Evolutionary conservation across 2,113 vertebrate genomes (phyloP), one percentile per base, ranked within the genome.

Genomic region (Ornithorhynchus anatinus): DNA sequence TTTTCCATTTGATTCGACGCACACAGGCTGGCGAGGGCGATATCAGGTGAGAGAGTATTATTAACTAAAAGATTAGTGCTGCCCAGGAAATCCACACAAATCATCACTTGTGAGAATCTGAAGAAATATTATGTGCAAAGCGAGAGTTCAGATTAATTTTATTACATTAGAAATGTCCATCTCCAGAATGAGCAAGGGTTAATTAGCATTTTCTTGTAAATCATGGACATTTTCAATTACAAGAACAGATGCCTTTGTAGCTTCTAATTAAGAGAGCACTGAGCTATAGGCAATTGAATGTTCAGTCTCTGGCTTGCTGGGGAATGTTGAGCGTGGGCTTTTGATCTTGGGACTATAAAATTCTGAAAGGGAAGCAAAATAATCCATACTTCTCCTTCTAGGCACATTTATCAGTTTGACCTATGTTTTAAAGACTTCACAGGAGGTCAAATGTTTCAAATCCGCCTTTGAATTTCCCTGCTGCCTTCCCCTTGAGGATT

Each of bases 391-490:
- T 70, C 51, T 29, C 40, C 36, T 64, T 33, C 10, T 48, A 35
- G 50, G 53, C 29, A 33, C 29, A 43, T 75, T 53, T 71, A 78
- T 75, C 72, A 54, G n/a, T 25, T 52, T 70, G 56, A 63, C 42
- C 44, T 81, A 40, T 67, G 33, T 72, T 78, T 70, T 70, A 60
- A 42, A 9, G 27, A 52, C 62, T 76, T 81, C 69, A 37, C 17
- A 59, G n/a, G 12, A 42, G 36, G 62, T 56, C 31, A 77, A 50
- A n/a, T 40, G 31, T 69, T 86, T 79, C 37, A 70, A 29, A 29
- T 35, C 72, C n/a, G 15, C 61, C 35, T 62, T 13, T 37, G 16
- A 20, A 52, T 76, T 54, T 57, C 33, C 38, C 27, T 63, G 22
- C 35, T 15, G 42, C 14, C 9, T 68, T 76, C 67, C 38, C 25